These are phyloP conservation scores for Lepus europaeus DNA, from an alignment of 2,113 vertebrate genomes.

Conservation along the genomic window DNA sequence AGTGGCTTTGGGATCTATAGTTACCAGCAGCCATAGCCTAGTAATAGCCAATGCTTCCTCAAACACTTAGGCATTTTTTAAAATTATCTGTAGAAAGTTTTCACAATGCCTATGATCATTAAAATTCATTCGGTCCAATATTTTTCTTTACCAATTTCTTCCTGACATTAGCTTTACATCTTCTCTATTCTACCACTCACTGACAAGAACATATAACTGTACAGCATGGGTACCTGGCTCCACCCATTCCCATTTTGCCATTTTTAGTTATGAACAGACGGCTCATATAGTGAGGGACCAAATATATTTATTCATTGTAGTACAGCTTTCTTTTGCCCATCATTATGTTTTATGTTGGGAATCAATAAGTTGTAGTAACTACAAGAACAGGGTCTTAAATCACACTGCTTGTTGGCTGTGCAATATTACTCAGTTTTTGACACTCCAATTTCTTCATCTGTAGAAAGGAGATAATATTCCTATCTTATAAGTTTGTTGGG, in stretches of 20 bases:
- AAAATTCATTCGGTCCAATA: neutral
- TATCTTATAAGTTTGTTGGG: neutral
- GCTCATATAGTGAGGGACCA: neutral
- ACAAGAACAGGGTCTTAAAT: neutral
- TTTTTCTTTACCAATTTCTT: neutral
- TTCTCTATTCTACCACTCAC: neutral
- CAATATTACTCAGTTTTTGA: neutral
- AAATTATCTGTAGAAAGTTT: neutral
- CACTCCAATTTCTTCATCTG: neutral
- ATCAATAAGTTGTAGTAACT: neutral
- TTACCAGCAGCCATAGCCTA: neutral
- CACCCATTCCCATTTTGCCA: fast-evolving
- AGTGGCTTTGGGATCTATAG: neutral
- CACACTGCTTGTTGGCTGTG: neutral
- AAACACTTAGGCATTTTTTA: neutral
- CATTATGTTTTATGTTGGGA: neutral
- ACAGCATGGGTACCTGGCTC: neutral
- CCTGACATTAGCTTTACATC: neutral
- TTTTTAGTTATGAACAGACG: neutral
- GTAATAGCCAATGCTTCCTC: neutral
- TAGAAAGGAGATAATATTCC: neutral
- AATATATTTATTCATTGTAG: neutral
- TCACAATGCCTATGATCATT: neutral
- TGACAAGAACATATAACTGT: neutral
- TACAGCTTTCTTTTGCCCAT: neutral